Conservation (phyloP, 2,797 vertebrate genomes). For the Chaunax sp. region DNA sequence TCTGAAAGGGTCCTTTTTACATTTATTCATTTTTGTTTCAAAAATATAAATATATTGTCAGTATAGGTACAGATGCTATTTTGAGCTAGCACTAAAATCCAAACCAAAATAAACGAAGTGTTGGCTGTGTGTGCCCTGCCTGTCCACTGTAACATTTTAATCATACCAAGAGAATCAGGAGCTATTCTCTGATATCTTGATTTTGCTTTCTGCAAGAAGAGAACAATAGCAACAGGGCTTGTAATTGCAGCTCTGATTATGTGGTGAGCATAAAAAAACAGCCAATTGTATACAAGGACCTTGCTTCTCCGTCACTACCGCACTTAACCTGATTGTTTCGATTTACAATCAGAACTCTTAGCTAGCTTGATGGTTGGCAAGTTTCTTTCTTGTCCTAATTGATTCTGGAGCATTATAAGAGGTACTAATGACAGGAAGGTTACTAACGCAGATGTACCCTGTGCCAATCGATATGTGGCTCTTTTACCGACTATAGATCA, state of each 20-base stretch:
- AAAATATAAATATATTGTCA: too few relatives aligned
- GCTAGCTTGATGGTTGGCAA: constrained; percentile 7
- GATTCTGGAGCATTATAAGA: constrained; percentile 11
- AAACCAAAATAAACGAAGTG: neutral
- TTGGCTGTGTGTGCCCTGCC: neutral
- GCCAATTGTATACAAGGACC: constrained; percentile 56
- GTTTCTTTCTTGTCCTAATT: constrained; percentile 9
- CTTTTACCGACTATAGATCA: neutral
- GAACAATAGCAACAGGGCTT: constrained; percentile 22
- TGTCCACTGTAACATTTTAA: constrained; percentile 5
- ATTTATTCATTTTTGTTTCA: too few relatives aligned
- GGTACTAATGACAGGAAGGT: neutral
- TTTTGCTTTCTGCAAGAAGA: constrained; percentile 24
- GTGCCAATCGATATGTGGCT: neutral
- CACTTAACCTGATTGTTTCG: constrained; percentile 67
- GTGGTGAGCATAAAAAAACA: constrained; percentile 41
- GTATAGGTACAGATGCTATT: neutral
- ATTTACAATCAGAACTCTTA: constrained; percentile 60
- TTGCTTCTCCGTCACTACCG: constrained; percentile 22
- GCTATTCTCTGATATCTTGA: constrained; percentile 6
- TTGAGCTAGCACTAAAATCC: too few relatives aligned
- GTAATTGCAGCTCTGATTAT: constrained; percentile 47
- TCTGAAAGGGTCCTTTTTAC: constrained; percentile 43
- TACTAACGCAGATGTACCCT: neutral
- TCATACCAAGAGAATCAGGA: constrained; percentile 19